Conservation (phyloP, 2,797 vertebrate genomes). For the Botia kubotai region DNA sequence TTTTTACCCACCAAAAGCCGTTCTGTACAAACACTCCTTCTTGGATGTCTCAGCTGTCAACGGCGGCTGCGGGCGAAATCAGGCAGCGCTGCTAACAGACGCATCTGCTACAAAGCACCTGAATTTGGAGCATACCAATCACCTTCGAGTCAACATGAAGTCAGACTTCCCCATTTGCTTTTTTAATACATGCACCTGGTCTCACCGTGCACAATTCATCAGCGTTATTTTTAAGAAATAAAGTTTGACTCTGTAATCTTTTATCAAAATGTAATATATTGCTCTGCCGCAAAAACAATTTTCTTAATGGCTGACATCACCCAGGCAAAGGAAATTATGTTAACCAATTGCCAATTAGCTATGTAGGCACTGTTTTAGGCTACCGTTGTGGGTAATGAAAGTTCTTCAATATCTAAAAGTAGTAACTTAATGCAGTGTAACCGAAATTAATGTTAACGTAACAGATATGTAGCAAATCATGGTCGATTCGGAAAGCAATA, state of each 20-base stretch:
- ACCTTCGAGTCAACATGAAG: constrained; percentile 3
- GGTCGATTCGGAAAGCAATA: no score
- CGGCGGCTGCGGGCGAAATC: constrained; percentile 65
- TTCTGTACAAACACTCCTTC: constrained; percentile 48
- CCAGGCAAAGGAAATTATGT: no score
- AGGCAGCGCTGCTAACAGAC: constrained; percentile 46
- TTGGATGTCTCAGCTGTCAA: constrained; percentile 73
- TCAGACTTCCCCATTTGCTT: not conserved
- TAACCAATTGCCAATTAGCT: no score
- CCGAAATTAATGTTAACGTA: no score
- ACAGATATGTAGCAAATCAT: no score
- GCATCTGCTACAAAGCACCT: constrained; percentile 62
- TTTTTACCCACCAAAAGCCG: constrained; percentile 61
- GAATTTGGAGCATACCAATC: constrained; percentile 61
- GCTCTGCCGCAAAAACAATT: no score
- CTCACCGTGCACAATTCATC: not conserved
- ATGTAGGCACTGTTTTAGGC: no score
- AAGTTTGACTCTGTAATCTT: not conserved
- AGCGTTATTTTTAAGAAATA: not conserved
- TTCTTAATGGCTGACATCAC: no score
- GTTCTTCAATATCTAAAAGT: no score
- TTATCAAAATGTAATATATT: no score
- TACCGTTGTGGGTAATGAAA: no score
- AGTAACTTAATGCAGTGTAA: no score
- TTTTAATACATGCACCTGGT: not conserved